Percentiles rank a stretch among this genome's conserved stretches.
Evolutionary conservation across 2,797 vertebrate species (phyloP).

Genomic region (Catamblyrhynchus diadema): DNA sequence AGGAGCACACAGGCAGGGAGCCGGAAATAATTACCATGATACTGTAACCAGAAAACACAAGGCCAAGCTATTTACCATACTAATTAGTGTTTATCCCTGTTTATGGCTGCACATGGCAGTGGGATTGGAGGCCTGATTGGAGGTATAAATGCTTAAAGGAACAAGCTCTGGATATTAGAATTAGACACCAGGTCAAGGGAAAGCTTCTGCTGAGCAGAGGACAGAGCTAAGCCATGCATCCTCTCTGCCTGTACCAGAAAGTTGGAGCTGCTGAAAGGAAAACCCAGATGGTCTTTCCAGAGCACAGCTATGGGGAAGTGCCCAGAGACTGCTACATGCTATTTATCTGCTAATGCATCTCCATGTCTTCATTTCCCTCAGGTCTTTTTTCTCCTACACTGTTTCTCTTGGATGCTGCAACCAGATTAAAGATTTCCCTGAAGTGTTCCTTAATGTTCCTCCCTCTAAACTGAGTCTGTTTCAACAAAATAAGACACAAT

Average conservation of each 20-base stretch:
- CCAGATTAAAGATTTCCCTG: slow-evolving; percentile 36
- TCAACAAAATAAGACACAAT: slow-evolving; percentile 16
- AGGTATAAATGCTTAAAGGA: slow-evolving; percentile 39
- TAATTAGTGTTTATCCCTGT: slow-evolving; percentile 69
- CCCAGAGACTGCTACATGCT: background rate
- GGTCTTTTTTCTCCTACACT: slow-evolving; percentile 34
- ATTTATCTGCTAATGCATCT: slow-evolving; percentile 6
- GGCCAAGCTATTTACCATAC: slow-evolving; percentile 63
- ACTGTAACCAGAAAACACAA: slow-evolving; percentile 66
- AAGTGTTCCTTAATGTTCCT: slow-evolving; percentile 19
- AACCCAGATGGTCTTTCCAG: background rate
- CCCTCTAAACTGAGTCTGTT: slow-evolving; percentile 22
- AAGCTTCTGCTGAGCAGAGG: background rate
- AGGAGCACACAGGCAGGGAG: slow-evolving; percentile 46
- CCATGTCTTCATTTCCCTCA: background rate
- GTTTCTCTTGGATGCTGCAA: slow-evolving; percentile 13
- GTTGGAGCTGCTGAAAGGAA: background rate
- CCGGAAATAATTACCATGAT: slow-evolving; percentile 53
- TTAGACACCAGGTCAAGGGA: background rate
- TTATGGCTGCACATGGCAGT: slow-evolving; percentile 49
- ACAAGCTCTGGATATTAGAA: background rate
- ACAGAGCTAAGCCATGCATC: fast-evolving
- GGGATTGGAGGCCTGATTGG: slow-evolving; percentile 16
- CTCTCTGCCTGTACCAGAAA: background rate
- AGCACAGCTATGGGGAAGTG: background rate